Evolutionary conservation across 2,888 invertebrate species (phyloP), one percentile per base, ranked within the genome.

Genomic region (Ophonus ardosiacus): DNA sequence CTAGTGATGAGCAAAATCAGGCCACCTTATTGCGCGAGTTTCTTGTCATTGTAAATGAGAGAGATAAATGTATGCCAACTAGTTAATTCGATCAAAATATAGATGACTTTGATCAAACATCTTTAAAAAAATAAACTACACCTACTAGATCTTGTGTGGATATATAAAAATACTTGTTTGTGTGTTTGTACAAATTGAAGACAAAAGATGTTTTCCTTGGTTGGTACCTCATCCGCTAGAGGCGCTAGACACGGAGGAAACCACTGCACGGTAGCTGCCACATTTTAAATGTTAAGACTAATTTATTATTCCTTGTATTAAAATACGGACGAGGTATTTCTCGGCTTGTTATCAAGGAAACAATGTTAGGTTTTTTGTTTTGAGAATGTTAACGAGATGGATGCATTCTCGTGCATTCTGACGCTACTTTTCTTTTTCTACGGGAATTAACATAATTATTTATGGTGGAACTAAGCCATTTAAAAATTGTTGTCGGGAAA

Each of bases 341-440:
- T 78, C 84, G 74, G 84, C 31, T 84, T 84, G 78, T 78, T 84
- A 84, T 84, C 84, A 78, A 78, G 38, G 61, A 80, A 84, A 84
- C 84, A 84, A 84, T 84, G 78, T 84, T 78, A 76, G 31, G 74
- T 84, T 84, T 83, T 84, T 84, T 76, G 84, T 83, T 71, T 59
- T 51, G 40, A 76, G 63, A 63, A 84, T 84, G 84, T 84, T 84
- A 84, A 84, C 84, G 74, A 84, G 84, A 78, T 84, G 84, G 83
- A 78, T 84, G 84, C 84, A 84, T 78, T 84, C 78, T 84, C 78
- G 31, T 78, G 84, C 78, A 84, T 84, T 78, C 84, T 61, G 63
- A 78, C 63, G 56, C 78, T 84, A 78, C 71, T 51, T 82, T 71
- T 82, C 51, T 56, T 63, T 78, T 84, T 84, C 21, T 78, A 56